phyloP scores from a whole-genome alignment of 2,888 invertebrate species.

The Galerucella pusilla region DNA sequence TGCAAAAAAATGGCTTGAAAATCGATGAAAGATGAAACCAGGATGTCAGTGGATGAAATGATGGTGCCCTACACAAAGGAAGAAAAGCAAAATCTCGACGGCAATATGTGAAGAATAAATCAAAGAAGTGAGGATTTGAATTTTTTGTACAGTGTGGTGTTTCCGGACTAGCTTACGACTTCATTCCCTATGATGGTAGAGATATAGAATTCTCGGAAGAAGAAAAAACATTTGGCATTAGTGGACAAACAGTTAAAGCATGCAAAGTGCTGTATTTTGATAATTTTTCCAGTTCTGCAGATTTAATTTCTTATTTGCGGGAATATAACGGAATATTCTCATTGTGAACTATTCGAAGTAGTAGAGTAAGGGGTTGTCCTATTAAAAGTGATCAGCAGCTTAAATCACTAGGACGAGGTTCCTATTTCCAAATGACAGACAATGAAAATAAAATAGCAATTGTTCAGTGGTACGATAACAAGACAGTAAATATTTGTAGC shows the following conservation, averaged over 20 bases:
- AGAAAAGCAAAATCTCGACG: conserved; percentile 16
- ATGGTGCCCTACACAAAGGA: background rate
- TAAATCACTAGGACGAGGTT: conserved; percentile 14
- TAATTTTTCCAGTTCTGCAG: conserved; percentile 21
- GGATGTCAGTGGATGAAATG: conserved; percentile 36
- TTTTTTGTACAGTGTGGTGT: conserved; percentile 34
- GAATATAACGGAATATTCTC: conserved; percentile 22
- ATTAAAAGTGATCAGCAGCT: conserved; percentile 20
- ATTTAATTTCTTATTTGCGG: conserved; percentile 15
- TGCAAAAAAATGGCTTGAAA: conserved; percentile 37
- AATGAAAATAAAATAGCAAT: conserved; percentile 13
- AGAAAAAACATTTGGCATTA: conserved; percentile 20
- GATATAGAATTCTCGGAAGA: conserved; percentile 16
- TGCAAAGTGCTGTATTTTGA: conserved; percentile 27
- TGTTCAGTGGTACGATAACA: conserved; percentile 33
- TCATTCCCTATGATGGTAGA: conserved; percentile 22
- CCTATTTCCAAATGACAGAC: background rate
- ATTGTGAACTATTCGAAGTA: conserved; percentile 19
- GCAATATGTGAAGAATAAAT: conserved; percentile 27
- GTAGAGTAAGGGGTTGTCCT: conserved; percentile 18
- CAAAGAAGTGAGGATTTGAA: conserved; percentile 46
- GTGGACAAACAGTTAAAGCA: conserved; percentile 22
- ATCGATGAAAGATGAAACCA: conserved; percentile 34
- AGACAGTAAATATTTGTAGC: conserved; percentile 26
- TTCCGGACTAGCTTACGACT: conserved; percentile 14